Evolutionary conservation across 2,888 invertebrate species (phyloP), one percentile per base, ranked within the genome.

Genomic region (Nematopogon swammerdamellus): DNA sequence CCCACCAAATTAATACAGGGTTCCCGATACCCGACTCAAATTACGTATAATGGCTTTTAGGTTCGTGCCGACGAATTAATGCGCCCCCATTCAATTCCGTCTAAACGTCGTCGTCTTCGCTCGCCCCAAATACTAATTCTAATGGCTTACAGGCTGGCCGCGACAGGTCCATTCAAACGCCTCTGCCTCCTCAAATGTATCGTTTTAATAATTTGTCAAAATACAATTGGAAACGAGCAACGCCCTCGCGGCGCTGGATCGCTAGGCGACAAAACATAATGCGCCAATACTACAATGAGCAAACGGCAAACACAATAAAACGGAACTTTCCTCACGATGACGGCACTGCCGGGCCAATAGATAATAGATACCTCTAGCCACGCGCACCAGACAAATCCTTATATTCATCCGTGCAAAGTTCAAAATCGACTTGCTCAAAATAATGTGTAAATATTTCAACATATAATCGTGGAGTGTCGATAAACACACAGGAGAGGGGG

Each of bases 271-370:
- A 70, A 70, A 72, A 71, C 69, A 70, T 70, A 70, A 65, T 63
- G 68, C 63, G 63, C 63, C 67, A 70, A 67, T 69, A n/a, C n/a
- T n/a, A 72, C 72, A 70, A 72, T 75, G 70, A 72, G 70, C 66
- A 67, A 69, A 72, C 63, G 60, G 60, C 70, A 71, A 70, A 73
- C 67, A 72, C 69, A 72, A 74, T 74, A 72, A 72, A 71, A 69
- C 64, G 65, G 67, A 69, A 69, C 67, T 69, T 69, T 68, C 67
- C 63, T 67, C 59, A 62, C 61, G 63, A 63, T 63, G 60, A 58
- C 61, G 57, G 56, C 59, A 55, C 60, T 61, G 60, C 57, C 54
- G 60, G 59, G 61, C 60, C 61, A 62, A 65, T 68, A 67, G 63
- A 67, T 65, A 64, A 63, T 64, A 66, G 63, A 59, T 53, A 54